Conservation (phyloP, 2,113 vertebrate species). For the Dicentrarchus labrax region DNA sequence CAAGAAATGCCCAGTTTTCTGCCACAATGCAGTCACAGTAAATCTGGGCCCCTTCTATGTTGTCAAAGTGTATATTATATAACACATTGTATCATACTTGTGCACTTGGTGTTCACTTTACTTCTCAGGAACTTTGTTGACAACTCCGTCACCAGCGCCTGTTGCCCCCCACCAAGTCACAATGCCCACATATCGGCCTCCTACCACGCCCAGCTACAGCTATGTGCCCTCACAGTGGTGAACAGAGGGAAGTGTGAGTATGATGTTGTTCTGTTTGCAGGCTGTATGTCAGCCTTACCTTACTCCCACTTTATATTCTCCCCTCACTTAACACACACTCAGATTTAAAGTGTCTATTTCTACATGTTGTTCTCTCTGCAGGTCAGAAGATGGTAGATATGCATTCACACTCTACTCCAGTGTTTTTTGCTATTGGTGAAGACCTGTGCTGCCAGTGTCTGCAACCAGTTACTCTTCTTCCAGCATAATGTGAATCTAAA, state of each 20-base stretch:
- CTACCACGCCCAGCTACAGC: constrained; percentile 97
- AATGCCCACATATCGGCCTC: constrained; percentile 94
- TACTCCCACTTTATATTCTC: background rate
- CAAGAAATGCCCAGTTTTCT: background rate
- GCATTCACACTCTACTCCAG: constrained; percentile 93
- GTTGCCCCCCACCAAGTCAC: constrained; percentile 93
- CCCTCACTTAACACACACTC: no score
- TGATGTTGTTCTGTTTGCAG: background rate
- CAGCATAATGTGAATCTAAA: constrained; percentile 85
- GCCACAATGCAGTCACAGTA: background rate
- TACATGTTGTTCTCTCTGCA: constrained; percentile 66
- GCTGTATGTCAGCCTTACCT: background rate
- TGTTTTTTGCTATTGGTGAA: constrained; percentile 88
- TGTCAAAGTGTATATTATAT: background rate
- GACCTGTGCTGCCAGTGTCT: constrained; percentile 89
- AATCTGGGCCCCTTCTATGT: background rate
- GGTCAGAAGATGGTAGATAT: constrained; percentile 94
- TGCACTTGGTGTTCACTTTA: background rate
- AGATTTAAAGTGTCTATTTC: background rate
- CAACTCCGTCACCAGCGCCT: constrained; percentile 94
- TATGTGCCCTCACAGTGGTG: constrained; percentile 98
- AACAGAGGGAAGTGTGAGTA: constrained; percentile 88
- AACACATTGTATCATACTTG: background rate
- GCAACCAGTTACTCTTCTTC: constrained; percentile 90
- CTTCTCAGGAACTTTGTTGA: constrained; percentile 90